phyloP scores from a whole-genome alignment of 2,888 invertebrate species.

The Cephus nigrinus region DNA sequence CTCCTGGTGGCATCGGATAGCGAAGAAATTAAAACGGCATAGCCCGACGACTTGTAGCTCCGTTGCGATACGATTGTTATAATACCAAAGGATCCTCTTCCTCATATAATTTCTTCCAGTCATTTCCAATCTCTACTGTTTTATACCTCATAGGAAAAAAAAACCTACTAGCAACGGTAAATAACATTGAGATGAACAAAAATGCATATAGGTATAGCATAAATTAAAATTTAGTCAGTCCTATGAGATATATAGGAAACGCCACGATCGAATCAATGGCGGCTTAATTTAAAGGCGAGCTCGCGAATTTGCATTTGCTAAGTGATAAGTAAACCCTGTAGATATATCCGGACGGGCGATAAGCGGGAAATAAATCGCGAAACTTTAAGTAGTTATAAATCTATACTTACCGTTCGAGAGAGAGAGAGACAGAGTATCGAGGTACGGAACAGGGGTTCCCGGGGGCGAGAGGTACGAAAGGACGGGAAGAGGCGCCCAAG shows the following conservation, averaged over 20 bases:
- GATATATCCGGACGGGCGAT: conserved; percentile 62
- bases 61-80: not conserved
- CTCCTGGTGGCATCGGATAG: not conserved
- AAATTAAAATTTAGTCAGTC: not conserved
- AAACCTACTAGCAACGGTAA: not conserved
- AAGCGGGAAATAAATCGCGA: conserved; percentile 66
- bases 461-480: not conserved
- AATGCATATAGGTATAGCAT: not conserved
- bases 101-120: not conserved
- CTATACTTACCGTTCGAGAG: conserved; percentile 56
- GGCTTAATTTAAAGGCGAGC: conserved; percentile 50
- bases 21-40: conserved; percentile 2
- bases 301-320: conserved; percentile 62
- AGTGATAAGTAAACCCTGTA: conserved; percentile 66
- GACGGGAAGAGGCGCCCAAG: conserved; percentile 16
- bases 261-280: conserved; percentile 41
- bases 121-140: not conserved
- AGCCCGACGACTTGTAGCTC: not conserved
- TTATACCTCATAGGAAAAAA: not conserved
- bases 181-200: not conserved
- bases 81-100: not conserved
- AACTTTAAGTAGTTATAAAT: conserved; percentile 67
- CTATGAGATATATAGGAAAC: not conserved
- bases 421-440: not conserved
- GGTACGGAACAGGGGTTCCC: conserved; percentile 5